Percentiles rank a stretch among this genome's conserved stretches.
Evolutionary conservation across 2,113 vertebrate genomes (phyloP).

Genomic region (Miniopterus natalensis): DNA sequence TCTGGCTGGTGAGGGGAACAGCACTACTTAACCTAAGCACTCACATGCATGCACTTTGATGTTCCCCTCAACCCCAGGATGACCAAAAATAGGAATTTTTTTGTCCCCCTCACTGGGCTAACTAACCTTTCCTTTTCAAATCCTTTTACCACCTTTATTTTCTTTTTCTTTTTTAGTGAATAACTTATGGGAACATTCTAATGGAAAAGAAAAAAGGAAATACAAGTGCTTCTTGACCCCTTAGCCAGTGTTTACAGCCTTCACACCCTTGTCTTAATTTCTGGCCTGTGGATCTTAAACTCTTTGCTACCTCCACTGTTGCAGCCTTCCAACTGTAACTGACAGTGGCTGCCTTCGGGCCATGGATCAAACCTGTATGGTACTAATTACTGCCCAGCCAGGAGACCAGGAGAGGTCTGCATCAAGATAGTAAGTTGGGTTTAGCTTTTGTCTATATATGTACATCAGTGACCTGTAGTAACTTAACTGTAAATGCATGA

Average conservation of each 20-base stretch:
- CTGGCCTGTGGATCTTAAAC: slow-evolving; percentile 24
- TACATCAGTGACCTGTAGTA: slow-evolving; percentile 48
- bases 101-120: background rate
- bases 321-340: background rate
- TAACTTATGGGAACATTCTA: slow-evolving; percentile 47
- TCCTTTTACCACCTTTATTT: background rate
- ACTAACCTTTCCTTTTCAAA: slow-evolving; percentile 7
- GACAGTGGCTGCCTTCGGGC: slow-evolving; percentile 54
- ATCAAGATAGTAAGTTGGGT: background rate
- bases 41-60: background rate
- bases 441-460: slow-evolving; percentile 46
- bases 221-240: background rate
- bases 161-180: background rate
- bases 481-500: slow-evolving; percentile 77
- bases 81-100: slow-evolving; percentile 66
- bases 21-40: background rate
- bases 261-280: slow-evolving; percentile 66
- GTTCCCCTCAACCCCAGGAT: background rate
- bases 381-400: slow-evolving; percentile 1
- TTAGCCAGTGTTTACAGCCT: slow-evolving; percentile 1
- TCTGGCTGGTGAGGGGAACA: background rate
- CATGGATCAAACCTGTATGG: background rate
- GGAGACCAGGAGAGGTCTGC: slow-evolving; percentile 31
- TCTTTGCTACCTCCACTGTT: slow-evolving; percentile 55
- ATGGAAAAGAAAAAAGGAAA: slow-evolving; percentile 31